These are phyloP conservation scores for Drosophila villosipedis DNA, from an alignment of 2,888 invertebrate genomes.

Conservation along the genomic window DNA sequence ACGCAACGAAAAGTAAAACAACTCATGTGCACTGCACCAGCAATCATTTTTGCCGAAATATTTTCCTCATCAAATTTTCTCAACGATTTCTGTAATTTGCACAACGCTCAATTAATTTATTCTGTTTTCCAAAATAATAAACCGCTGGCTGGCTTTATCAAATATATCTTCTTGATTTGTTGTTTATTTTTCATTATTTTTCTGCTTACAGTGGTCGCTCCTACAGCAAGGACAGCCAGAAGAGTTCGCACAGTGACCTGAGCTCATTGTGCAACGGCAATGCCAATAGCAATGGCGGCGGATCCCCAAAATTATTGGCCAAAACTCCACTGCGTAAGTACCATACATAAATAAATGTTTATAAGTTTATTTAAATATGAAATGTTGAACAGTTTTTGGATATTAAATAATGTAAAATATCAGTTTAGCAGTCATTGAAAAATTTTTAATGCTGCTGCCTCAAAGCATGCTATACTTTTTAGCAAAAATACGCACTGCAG, in stretches of 20 bases:
- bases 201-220: constrained; percentile 83
- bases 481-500: not conserved
- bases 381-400: not conserved
- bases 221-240: constrained; percentile 87
- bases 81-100: constrained; percentile 12
- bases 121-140: not conserved
- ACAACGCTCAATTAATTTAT: constrained; percentile 30
- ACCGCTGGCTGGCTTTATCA: not conserved
- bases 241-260: constrained; percentile 90
- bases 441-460: not conserved
- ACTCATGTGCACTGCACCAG: constrained; percentile 14
- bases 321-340: constrained; percentile 86
- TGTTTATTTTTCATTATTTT: not conserved
- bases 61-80: constrained; percentile 18
- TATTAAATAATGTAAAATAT: not conserved
- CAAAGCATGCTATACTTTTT: constrained; percentile 37
- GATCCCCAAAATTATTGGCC: constrained; percentile 85
- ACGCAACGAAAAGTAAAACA: constrained; percentile 10
- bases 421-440: not conserved
- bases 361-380: not conserved
- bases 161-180: not conserved
- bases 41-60: constrained; percentile 15
- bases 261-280: constrained; percentile 86
- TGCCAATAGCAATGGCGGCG: constrained; percentile 81
- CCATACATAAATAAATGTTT: not conserved